phyloP scores from a whole-genome alignment of 1,140 invertebrate genomes.

The Harpegnathos saltator region DNA sequence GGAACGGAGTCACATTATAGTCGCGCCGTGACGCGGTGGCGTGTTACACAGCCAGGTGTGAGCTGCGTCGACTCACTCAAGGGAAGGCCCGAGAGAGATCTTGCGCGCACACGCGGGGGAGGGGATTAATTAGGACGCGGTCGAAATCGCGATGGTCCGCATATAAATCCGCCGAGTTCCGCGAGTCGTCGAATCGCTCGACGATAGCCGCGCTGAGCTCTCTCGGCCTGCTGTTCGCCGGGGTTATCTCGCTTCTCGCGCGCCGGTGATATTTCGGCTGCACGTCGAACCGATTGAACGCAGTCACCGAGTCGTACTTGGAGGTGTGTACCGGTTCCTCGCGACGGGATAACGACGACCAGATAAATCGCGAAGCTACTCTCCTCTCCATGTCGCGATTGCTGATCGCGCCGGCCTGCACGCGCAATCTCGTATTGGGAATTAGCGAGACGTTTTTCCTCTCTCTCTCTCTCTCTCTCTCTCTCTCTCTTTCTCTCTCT shows the following conservation, averaged over 20 bases:
- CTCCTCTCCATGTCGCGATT: neutral
- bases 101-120: neutral
- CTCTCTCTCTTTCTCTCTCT: neutral
- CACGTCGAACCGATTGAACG: neutral
- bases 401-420: neutral
- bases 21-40: neutral
- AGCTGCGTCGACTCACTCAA: slow-evolving; percentile 25
- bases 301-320: neutral
- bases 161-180: neutral
- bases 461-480: neutral
- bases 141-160: neutral
- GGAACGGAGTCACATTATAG: slow-evolving; percentile 23
- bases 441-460: neutral
- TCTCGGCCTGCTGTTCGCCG: too few relatives aligned
- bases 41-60: neutral
- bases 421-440: neutral
- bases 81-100: neutral
- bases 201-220: too few relatives aligned
- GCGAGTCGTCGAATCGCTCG: too few relatives aligned
- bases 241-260: neutral
- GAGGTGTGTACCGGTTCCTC: neutral
- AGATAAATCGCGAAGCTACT: neutral
- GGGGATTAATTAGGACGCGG: slow-evolving; percentile 26
- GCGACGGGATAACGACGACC: neutral
- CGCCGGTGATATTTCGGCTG: neutral